Conservation (phyloP, 2,797 vertebrate species). For the Mionectes olivaceus region DNA sequence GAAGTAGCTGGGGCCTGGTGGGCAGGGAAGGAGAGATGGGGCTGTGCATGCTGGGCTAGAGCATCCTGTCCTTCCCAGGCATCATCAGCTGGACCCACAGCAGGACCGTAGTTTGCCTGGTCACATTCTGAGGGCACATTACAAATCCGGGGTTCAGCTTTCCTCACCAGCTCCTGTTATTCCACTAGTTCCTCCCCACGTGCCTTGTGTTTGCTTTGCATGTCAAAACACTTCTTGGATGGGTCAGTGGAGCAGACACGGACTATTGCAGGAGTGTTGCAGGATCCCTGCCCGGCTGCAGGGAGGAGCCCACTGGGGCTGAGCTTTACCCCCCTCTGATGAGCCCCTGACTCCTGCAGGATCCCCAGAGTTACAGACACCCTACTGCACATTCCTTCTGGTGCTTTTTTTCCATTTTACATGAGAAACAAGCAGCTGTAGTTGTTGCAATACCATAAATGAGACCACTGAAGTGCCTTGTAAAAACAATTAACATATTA, state of each 20-base stretch:
- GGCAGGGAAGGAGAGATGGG: slow-evolving; percentile 28
- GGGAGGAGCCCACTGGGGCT: background rate
- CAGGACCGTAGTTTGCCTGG: background rate
- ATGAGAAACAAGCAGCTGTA: slow-evolving; percentile 28
- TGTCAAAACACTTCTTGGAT: background rate
- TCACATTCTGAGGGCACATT: background rate
- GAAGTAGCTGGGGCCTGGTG: slow-evolving; percentile 6
- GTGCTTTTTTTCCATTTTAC: background rate
- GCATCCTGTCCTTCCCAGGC: background rate
- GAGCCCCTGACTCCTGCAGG: background rate
- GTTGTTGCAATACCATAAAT: slow-evolving; percentile 4
- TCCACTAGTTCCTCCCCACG: background rate
- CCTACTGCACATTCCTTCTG: slow-evolving; percentile 26
- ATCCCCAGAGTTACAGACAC: background rate
- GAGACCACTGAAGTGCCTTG: slow-evolving; percentile 9
- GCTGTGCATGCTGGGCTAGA: slow-evolving; percentile 55
- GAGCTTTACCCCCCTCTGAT: background rate
- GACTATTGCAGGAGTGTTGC: background rate
- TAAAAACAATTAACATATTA: slow-evolving; percentile 25
- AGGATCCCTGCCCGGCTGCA: background rate
- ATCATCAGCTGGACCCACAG: background rate
- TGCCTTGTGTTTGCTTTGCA: background rate
- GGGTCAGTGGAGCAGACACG: background rate
- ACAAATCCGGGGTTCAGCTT: background rate
- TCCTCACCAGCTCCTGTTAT: background rate